Base-by-base conservation (phyloP, 2,113 vertebrate genomes). In the Dryoscopus gambensis region DNA sequence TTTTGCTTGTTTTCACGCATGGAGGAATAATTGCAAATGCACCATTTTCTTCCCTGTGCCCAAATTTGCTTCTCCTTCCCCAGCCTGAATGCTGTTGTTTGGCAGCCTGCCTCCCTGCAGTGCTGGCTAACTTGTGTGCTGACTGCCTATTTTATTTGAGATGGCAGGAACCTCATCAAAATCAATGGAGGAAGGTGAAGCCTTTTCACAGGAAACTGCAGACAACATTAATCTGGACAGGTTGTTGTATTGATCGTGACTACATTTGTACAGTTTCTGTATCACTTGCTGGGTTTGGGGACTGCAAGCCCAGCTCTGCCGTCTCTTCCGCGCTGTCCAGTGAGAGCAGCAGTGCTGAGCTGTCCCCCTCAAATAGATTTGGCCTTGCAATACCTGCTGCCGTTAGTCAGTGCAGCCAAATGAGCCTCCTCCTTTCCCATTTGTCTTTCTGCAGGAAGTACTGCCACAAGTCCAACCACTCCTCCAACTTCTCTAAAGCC, bases 391-490 rank as follows among this genome's bases (percentile, higher is more conserved):
- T 62, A 21, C 30, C 37, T 73, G 40, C 22, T 82, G 39, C 56
- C 19, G 2, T 59, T 19, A 37, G 12, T n/a, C 12, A n/a, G 1
- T 12, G 21, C 52, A 57, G 49, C 75, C 93, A 60, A 78, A 60
- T 16, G 81, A 89, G 53, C n/a, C 13, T 85, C 63, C 50, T 65
- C 22, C 53, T 69, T 86, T 40, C 44, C 64, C 22, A 0, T 84
- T 88, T 84, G 62, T 91, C 28, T 93, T 68, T 13, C 65, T 90
- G 55, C 93, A 98, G 98, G 97, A 85, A 97, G 93, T 21, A 49
- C 81, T 46, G 84, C 98, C 84, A 76, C 98, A 5, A 70, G 97
- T 18, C 84, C 98, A 11, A 78, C 97, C 33, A 93, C 97, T 76
- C 87, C 91, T 44, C 95, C 96, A 15, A 65, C 93, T 42, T 88